Evolutionary conservation across 2,113 vertebrate species (phyloP), one percentile per base, ranked within the genome.

Genomic region (Bujurquina vittata): DNA sequence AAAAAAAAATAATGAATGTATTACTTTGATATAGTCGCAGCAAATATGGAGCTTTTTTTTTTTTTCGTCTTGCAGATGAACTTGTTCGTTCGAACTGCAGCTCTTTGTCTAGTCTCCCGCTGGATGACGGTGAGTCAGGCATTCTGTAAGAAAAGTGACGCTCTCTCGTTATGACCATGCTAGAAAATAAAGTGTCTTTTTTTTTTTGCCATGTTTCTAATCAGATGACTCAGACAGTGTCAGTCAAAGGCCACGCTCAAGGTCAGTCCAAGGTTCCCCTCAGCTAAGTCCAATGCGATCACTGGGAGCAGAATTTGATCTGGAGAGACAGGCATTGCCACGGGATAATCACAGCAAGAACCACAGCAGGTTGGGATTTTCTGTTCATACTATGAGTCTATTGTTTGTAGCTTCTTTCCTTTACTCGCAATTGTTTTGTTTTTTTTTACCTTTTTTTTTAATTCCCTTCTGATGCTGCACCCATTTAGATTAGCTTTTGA

Each of bases 41-140:
- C 23, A 11, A 84, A 77, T n/a, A 77, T 12, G 11, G 26, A 65
- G 10, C 29, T 63, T 8, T 81, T 65, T 63, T 29, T 29, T 29
- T 33, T 33, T 55, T 52, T 81, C 40, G 75, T 49, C 93, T 86
- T 88, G 56, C 91, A 99, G 98, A 99, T 95, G 98, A 98, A 80
- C 95, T 97, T 14, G 91, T 97, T 33, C 97, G 96, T 1, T 99
- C 98, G 0, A 97, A 98, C 88, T 97, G 96, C 63, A 97, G 97
- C 89, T 99, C 97, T 20, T 89, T 98, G 88, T 98, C 97, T 65
- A 97, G 97, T 43, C 95, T 96, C 63, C 96, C 96, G 14, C 92
- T 95, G 75, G 97, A 99, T 49, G 97, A 99, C 33, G 95, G 97
- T 99, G 95, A 91, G 97, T 94, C 22, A 89, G 12, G 81, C 61